A percentile compares a stretch with the other conserved stretches of the same genome.
Conservation (phyloP, 2,888 invertebrate species). For the Pollenia amentaria region DNA sequence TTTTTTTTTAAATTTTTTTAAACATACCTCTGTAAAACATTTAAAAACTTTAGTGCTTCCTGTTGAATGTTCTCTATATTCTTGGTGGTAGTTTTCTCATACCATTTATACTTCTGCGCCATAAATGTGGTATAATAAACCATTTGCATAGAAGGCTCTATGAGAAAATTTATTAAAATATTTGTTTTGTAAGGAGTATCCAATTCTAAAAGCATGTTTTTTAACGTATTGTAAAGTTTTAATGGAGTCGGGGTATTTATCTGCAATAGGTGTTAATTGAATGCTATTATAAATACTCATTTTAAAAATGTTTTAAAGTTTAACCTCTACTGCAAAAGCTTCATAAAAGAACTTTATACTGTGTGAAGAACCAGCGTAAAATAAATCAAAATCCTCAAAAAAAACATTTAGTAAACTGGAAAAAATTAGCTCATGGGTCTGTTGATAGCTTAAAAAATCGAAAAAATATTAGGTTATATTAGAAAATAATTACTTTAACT, state of each 20-base stretch:
- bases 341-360: constrained; percentile 66
- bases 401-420: constrained; percentile 56
- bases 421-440: constrained; percentile 59
- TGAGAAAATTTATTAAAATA: constrained; percentile 56
- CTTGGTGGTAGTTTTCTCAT: constrained; percentile 28
- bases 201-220: constrained; percentile 36
- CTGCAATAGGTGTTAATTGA: neutral
- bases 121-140: constrained; percentile 53
- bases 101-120: constrained; percentile 49
- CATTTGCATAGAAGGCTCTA: constrained; percentile 48
- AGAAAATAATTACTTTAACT: no score
- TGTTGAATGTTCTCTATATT: constrained; percentile 51
- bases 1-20: neutral
- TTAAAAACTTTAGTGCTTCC: constrained; percentile 65
- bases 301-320: neutral
- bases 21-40: constrained; percentile 68
- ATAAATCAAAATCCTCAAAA: constrained; percentile 64
- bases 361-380: constrained; percentile 36
- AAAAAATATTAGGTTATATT: neutral
- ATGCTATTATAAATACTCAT: neutral
- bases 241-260: constrained; percentile 35
- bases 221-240: constrained; percentile 43
- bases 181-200: constrained; percentile 8
- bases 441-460: constrained; percentile 59
- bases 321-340: constrained; percentile 65